phyloP scores from a whole-genome alignment of 1,140 invertebrate genomes.

The Drosophila micromelanica region DNA sequence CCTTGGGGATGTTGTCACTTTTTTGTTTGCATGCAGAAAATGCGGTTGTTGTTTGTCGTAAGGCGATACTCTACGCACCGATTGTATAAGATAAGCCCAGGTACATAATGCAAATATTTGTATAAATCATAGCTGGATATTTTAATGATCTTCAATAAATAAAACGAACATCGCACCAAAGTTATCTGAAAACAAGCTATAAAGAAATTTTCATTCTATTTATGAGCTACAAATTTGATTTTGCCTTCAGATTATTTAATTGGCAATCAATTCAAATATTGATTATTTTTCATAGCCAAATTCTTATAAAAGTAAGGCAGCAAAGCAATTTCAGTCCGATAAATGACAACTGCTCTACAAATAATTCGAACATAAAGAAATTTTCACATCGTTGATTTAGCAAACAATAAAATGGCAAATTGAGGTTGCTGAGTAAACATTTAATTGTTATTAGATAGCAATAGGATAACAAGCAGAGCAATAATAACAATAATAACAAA shows the following conservation, averaged over 20 bases:
- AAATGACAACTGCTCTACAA: constrained; percentile 57
- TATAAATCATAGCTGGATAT: constrained; percentile 61
- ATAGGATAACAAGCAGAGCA: constrained; percentile 42
- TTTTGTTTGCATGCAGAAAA: constrained; percentile 61
- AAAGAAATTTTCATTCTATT: too few relatives aligned
- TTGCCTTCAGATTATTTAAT: constrained; percentile 10
- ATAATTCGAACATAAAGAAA: constrained; percentile 39
- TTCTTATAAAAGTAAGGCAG: neutral
- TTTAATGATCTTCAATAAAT: constrained; percentile 22
- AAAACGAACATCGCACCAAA: neutral
- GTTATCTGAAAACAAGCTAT: neutral
- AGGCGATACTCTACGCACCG: constrained; percentile 61
- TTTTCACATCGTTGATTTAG: constrained; percentile 29
- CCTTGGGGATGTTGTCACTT: constrained; percentile 62
- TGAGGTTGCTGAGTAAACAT: constrained; percentile 52
- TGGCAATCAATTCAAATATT: constrained; percentile 27
- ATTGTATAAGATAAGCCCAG: constrained; percentile 50
- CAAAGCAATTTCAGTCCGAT: constrained; percentile 55
- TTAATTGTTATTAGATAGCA: constrained; percentile 64
- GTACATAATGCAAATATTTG: constrained; percentile 66
- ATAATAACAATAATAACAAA: constrained; percentile 22
- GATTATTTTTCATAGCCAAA: neutral
- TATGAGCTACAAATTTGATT: too few relatives aligned
- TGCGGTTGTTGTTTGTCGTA: constrained; percentile 68
- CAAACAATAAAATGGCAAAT: constrained; percentile 70